Conservation (phyloP, 2,888 invertebrate genomes). For the Melanargia galathea region DNA sequence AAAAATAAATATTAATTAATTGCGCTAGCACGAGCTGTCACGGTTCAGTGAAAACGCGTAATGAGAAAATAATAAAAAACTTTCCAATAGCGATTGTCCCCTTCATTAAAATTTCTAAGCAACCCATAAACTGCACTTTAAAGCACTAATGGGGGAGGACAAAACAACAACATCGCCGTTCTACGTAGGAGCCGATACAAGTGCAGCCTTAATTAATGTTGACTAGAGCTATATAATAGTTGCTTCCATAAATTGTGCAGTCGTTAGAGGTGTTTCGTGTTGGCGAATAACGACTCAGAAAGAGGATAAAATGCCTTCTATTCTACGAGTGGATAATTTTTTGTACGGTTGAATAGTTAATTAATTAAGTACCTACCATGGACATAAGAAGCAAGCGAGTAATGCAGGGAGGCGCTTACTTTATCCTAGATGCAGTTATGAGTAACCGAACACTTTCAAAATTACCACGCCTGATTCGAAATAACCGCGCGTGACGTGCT, state of each 20-base stretch:
- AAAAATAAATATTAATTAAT: background rate
- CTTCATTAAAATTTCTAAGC: constrained; percentile 33
- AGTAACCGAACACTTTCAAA: too few species aligned
- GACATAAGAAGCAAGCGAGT: too few species aligned
- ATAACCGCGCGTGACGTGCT: too few species aligned
- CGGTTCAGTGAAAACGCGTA: background rate
- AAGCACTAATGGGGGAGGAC: constrained; percentile 36
- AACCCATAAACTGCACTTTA: constrained; percentile 31
- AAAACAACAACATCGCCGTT: constrained; percentile 36
- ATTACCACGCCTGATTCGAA: too few species aligned
- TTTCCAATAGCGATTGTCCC: constrained; percentile 15
- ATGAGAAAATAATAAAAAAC: constrained; percentile 7
- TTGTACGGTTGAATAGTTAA: background rate
- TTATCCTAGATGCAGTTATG: too few species aligned
- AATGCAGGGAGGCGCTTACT: too few species aligned
- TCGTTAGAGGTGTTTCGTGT: constrained; percentile 17
- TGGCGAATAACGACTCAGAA: constrained; percentile 1
- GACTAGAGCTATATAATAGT: constrained; percentile 43
- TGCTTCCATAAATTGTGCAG: constrained; percentile 37
- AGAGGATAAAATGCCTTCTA: background rate
- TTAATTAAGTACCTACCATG: too few species aligned
- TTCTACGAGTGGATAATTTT: background rate
- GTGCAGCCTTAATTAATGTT: constrained; percentile 48
- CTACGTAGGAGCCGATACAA: constrained; percentile 37
- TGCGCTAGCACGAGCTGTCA: background rate